A percentile compares a stretch with the other conserved stretches of the same genome.
Evolutionary conservation across 2,888 invertebrate genomes (phyloP).

Genomic region (Seira musarum): DNA sequence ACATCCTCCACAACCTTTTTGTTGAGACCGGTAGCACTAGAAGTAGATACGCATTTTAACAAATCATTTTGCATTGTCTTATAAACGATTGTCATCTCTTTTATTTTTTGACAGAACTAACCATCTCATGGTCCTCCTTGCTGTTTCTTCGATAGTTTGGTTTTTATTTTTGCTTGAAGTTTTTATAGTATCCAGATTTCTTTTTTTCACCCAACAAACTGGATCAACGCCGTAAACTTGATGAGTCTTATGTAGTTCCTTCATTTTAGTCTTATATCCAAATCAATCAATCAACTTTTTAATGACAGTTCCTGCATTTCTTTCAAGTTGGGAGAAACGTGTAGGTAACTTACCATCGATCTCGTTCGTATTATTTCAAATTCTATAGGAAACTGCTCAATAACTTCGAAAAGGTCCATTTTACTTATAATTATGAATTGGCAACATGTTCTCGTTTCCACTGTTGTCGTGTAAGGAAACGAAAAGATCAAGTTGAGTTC

Average conservation of each 20-base stretch:
- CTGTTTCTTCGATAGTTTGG: background rate
- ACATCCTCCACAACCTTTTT: conserved; percentile 60
- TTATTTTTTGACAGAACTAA: conserved; percentile 4
- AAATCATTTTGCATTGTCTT: background rate
- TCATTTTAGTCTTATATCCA: conserved; percentile 34
- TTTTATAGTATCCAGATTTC: conserved; percentile 45
- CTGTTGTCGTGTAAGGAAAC: conserved; percentile 61
- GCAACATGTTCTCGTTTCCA: conserved; percentile 66
- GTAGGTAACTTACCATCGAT: conserved; percentile 28
- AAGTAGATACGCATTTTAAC: no score
- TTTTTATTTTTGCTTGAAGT: conserved; percentile 25
- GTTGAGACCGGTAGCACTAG: conserved; percentile 55
- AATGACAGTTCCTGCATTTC: conserved; percentile 15
- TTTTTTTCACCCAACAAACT: conserved; percentile 51
- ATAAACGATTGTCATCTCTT: background rate
- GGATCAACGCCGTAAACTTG: conserved; percentile 46
- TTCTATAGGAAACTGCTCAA: conserved; percentile 53
- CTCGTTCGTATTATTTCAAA: conserved; percentile 44
- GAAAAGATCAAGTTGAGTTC: conserved; percentile 66
- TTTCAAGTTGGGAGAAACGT: background rate
- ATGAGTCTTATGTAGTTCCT: conserved; percentile 37
- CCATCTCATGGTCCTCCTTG: conserved; percentile 53
- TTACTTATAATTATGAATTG: conserved; percentile 64
- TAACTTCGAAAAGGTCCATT: conserved; percentile 56
- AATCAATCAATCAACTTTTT: background rate